Base-by-base conservation (phyloP, 2,113 vertebrate genomes). In the Prochilodus magdalenae region DNA sequence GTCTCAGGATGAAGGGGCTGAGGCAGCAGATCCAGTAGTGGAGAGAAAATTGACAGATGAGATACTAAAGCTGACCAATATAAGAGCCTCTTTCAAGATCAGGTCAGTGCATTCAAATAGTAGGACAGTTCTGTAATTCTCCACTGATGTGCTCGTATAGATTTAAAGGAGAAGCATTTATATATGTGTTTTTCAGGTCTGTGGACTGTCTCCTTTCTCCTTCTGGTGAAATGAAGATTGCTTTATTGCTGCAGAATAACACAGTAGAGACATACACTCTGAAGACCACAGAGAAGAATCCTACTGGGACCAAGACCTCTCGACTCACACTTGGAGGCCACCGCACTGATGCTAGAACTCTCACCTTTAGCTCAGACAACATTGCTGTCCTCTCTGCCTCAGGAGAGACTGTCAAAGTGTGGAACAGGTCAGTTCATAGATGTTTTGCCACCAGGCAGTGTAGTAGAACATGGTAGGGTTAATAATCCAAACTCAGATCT, bases 341-440 rank as follows among this genome's bases (percentile, higher is more conserved):
- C 72, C 96, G 96, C 80, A 97, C 95, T 0, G 97, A 99, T 1
- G 96, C 94, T 49, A 95, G 98, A 65, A 99, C 97, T 0, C 73
- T 99, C 89, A 94, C 96, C 47, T 99, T 99, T 88, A 99, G 98
- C 91, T 98, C 98, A 0, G 98, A 99, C 89, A 99, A 98, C 84
- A 97, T 98, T 72, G 97, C 97, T 13, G 14, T 99, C 65, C 95
- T 99, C 6, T 99, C 98, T 0, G 98, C 96, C 8, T 95, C 98
- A 0, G 96, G 95, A 1, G 97, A 99, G 79, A 97, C 97, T 0
- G 89, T 97, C 44, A 99, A 99, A 91, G 94, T 99, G 59, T 99
- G 98, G 98, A 99, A 99, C 94, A 97, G 98, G 98, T 98, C 75
- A 78, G 91, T 0, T 0, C 62, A 0, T 49, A 53, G 16, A 11